phyloP scores from a whole-genome alignment of 1,140 invertebrate genomes.

The Hestina assimilis region DNA sequence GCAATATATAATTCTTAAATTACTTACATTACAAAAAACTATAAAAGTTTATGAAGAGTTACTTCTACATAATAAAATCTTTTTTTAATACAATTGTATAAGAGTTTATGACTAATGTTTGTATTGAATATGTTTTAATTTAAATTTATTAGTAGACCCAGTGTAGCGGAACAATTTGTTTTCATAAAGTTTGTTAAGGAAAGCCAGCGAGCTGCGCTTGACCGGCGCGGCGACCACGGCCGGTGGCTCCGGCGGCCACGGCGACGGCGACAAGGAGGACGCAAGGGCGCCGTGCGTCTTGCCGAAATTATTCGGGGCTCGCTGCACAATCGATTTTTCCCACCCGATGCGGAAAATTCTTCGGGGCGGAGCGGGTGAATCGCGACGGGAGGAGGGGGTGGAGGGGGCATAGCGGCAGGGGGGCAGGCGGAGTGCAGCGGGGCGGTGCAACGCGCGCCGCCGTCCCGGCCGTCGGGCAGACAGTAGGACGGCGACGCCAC shows the following conservation, averaged over 20 bases:
- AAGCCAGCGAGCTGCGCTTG: slow-evolving; percentile 51
- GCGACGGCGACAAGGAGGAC: slow-evolving; percentile 43
- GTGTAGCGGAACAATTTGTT: too few relatives aligned
- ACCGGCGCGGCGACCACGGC: slow-evolving; percentile 35
- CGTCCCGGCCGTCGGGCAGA: slow-evolving; percentile 65
- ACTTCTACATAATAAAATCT: too few relatives aligned
- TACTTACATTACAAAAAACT: too few relatives aligned
- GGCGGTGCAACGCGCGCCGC: slow-evolving; percentile 71
- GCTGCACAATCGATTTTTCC: slow-evolving; percentile 76
- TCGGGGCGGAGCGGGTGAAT: slow-evolving; percentile 65
- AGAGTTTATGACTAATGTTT: too few relatives aligned
- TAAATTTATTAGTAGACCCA: neutral
- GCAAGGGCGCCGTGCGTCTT: slow-evolving; percentile 75
- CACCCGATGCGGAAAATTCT: slow-evolving; percentile 75
- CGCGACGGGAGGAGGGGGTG: slow-evolving; percentile 45
- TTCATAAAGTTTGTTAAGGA: neutral
- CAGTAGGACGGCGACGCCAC: slow-evolving; percentile 75
- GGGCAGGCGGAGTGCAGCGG: slow-evolving; percentile 70
- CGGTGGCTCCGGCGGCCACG: slow-evolving; percentile 21
- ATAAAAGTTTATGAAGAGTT: too few relatives aligned
- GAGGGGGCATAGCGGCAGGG: slow-evolving; percentile 50
- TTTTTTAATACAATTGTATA: too few relatives aligned
- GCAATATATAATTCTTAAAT: too few relatives aligned
- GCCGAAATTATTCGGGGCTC: slow-evolving; percentile 74
- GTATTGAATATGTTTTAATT: too few relatives aligned